Base-by-base conservation (phyloP, 1,140 invertebrate genomes). In the Hydropsyche tenuis region DNA sequence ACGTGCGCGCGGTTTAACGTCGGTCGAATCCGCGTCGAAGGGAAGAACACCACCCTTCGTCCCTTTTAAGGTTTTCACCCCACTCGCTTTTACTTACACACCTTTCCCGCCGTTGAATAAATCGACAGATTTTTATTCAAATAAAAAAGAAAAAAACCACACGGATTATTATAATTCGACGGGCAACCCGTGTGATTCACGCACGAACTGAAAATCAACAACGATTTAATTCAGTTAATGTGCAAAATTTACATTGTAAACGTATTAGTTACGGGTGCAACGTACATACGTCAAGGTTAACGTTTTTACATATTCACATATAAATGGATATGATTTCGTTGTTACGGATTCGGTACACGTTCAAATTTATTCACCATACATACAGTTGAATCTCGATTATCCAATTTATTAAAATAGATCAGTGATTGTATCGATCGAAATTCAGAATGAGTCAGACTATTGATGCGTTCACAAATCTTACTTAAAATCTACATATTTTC, bases 1-100 rank as follows among this genome's bases (percentile, higher is more conserved):
- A 51, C 76, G 72, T 74, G 75, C 75, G 75, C 75, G 75, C 75
- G 75, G 75, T 77, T 77, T 76, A 69, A 66, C 72, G 46, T 74
- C 65, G 75, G 73, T 23, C 43, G 62, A 62, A 72, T 72, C 56
- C 37, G 16, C 18, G n/a, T 63, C 20, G 56, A 48, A 48, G 45
- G 45, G 45, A n/a, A n/a, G 45, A 3, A 14, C 2, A n/a, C 56
- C 22, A 60, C 56, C 56, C 56, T 25, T n/a, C 4, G 20, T 37
- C 30, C 30, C 30, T 37, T 37, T 37, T 37, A 9, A 37, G 30
- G 30, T 9, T 37, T 37, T 37, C 9, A 3, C 30, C 3, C 30
- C 30, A n/a, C n/a, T n/a, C n/a, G n/a, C 56, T 37, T 37, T 37
- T 37, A 25, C 7, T 60, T 14, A 2, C 22, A 18, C 45, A 16